Evolutionary conservation across 2,888 invertebrate genomes (phyloP), one percentile per base, ranked within the genome.

Genomic region (Lasioglossum vierecki): DNA sequence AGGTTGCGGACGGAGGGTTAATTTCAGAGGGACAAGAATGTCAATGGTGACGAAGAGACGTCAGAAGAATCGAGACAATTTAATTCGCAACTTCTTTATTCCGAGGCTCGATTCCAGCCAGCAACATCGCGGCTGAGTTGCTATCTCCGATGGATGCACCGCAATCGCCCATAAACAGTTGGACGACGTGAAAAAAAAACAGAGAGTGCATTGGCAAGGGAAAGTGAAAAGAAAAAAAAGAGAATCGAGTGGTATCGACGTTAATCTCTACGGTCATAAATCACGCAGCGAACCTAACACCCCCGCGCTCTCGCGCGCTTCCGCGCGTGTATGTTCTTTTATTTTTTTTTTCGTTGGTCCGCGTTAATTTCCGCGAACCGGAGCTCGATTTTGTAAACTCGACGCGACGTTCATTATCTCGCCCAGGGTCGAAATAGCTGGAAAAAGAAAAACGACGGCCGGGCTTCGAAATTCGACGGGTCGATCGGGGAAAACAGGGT

Each of bases 401-500:
- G 39, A 26, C 13, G 39, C n/a, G 39, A n/a, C 70, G 70, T 70
- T 70, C 70, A 41, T 70, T 70, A 39, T 79, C 49, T 66, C 53
- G 35, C 57, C 22, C 41, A 9, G 70, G 41, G n/a, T 30, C 63
- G 41, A 41, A 70, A 70, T 41, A 70, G n/a, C 70, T 41, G 53
- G 26, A 60, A 41, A 76, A 80, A 76, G 39, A 71, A 66, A 71
- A 68, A 35, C 15, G 15, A 15, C 63, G 63, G 63, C 39, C 73
- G n/a, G 49, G 74, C 30, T 77, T 83, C 71, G 76, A 80, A 76
- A 80, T 86, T 72, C 57, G 49, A 46, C 77, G 77, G 86, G 76
- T 83, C 86, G 83, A 83, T 86, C 78, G 86, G 70, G 70, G 86
- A 72, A 75, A 86, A 83, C 72, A 75, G 73, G 73, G 83, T 80